Conservation (phyloP, 2,888 invertebrate genomes). For the Aleiodes testaceus region DNA sequence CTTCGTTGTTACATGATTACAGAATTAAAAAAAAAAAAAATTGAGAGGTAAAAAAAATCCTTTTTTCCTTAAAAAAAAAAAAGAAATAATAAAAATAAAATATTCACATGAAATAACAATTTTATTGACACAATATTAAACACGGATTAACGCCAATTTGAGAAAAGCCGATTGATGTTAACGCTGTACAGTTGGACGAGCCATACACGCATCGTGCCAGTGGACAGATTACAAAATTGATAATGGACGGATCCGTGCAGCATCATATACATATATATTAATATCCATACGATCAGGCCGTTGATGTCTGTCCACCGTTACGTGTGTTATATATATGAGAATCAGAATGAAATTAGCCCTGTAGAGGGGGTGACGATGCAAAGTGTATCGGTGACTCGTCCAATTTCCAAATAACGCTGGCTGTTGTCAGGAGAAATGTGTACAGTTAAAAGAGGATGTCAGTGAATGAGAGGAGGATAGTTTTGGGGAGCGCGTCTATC, state of each 20-base stretch:
- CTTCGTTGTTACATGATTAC: slow-evolving; percentile 36
- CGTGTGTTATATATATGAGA: slow-evolving; percentile 6
- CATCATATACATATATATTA: no score
- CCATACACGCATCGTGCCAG: slow-evolving; percentile 9
- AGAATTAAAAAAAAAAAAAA: background rate
- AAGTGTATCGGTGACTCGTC: slow-evolving; percentile 19
- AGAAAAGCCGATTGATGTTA: slow-evolving; percentile 5
- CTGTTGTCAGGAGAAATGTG: slow-evolving; percentile 21
- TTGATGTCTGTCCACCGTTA: slow-evolving; percentile 16
- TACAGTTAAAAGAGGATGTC: background rate
- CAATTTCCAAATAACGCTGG: slow-evolving; percentile 9
- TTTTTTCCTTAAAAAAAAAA: no score
- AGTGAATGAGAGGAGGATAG: no score
- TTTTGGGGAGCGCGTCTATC: slow-evolving; percentile 49
- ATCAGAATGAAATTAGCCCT: slow-evolving; percentile 9
- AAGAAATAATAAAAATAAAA: no score
- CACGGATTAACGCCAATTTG: slow-evolving; percentile 19
- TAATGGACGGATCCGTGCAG: slow-evolving; percentile 40
- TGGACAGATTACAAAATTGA: slow-evolving; percentile 42
- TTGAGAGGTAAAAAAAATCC: background rate
- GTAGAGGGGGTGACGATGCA: slow-evolving; percentile 6
- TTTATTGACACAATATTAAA: no score
- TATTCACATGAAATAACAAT: no score
- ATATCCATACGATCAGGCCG: slow-evolving; percentile 25
- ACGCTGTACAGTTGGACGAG: background rate